Percentiles rank a stretch among this genome's conserved stretches.
phyloP scores from a whole-genome alignment of 1,140 invertebrate genomes.

The Caenorhabditis briggsae region DNA sequence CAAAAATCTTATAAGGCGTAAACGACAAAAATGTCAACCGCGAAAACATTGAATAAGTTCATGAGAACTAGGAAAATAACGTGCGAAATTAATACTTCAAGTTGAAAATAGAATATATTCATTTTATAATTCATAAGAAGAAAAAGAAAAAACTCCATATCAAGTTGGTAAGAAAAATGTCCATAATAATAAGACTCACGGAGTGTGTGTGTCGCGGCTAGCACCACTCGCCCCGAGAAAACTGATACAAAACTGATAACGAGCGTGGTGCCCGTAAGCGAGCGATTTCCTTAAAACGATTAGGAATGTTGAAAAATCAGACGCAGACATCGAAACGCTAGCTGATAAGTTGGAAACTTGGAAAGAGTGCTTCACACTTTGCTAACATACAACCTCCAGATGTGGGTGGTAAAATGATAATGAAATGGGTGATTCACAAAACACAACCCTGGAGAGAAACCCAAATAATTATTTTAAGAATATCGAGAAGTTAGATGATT shows the following conservation, averaged over 20 bases:
- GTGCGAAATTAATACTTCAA: neutral
- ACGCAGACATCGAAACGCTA: neutral
- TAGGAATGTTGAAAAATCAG: neutral
- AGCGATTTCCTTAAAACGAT: slow-evolving; percentile 34
- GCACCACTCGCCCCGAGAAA: neutral
- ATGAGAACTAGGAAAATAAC: neutral
- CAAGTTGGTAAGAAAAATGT: slow-evolving; percentile 25
- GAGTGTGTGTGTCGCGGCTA: neutral
- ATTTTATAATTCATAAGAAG: neutral
- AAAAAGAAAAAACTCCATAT: neutral
- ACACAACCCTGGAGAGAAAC: neutral
- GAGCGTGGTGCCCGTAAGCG: neutral
- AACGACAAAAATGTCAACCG: neutral
- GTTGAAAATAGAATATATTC: neutral
- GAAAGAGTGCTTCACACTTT: slow-evolving; percentile 1
- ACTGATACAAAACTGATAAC: slow-evolving; percentile 35
- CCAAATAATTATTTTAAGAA: neutral
- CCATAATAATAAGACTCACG: slow-evolving; percentile 37
- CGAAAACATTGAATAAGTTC: neutral
- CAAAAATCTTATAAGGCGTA: neutral
- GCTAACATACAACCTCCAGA: slow-evolving; percentile 21
- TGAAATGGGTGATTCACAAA: slow-evolving; percentile 43
- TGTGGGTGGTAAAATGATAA: slow-evolving; percentile 53
- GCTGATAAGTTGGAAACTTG: slow-evolving; percentile 44
- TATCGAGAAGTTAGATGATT: neutral